A percentile compares a stretch with the other conserved stretches of the same genome.
Evolutionary conservation across 1,140 invertebrate genomes (phyloP).

Genomic region (Papilio polyxenes): DNA sequence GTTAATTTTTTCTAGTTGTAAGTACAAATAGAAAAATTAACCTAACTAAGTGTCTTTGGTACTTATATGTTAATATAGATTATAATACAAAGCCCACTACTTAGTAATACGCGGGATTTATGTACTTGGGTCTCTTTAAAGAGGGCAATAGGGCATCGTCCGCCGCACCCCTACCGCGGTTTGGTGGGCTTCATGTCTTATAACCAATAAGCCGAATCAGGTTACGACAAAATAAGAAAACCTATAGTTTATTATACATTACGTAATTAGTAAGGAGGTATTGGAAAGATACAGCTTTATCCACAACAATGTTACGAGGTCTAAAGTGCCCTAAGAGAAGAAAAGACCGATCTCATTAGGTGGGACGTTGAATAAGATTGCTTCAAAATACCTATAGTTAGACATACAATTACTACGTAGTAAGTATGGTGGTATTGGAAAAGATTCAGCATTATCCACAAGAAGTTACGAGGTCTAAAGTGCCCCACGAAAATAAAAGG

Average conservation of each 20-base stretch:
- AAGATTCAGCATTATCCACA: too few species aligned
- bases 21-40: too few species aligned
- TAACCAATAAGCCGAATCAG: constrained; percentile 13
- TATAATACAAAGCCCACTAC: background rate
- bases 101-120: background rate
- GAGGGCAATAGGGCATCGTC: background rate
- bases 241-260: background rate
- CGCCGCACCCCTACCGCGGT: constrained; percentile 1
- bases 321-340: background rate
- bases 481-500: too few species aligned
- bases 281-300: background rate
- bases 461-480: too few species aligned
- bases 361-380: too few species aligned
- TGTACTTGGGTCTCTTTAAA: background rate
- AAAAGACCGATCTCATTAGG: too few species aligned
- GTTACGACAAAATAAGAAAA: background rate
- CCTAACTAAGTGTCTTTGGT: background rate
- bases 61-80: background rate
- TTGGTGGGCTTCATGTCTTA: constrained; percentile 24
- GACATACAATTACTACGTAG: too few species aligned
- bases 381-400: too few species aligned
- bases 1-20: too few species aligned
- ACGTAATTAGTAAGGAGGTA: background rate
- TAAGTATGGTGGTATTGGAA: too few species aligned
- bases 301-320: background rate